Base-by-base conservation (phyloP, 1,140 invertebrate genomes). In the Euwallacea fornicatus region DNA sequence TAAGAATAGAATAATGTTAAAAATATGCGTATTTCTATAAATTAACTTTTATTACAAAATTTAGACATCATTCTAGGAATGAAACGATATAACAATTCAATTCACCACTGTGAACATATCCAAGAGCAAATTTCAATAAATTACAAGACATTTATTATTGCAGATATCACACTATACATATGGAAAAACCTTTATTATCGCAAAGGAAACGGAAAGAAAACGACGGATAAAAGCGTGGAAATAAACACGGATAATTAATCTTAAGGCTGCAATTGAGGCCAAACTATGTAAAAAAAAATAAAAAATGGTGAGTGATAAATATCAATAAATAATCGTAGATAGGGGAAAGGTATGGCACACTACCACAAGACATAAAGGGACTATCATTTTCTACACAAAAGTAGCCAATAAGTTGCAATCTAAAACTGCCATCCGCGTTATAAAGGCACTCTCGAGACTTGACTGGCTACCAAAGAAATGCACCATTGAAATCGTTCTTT, bases 21-120 rank as follows among this genome's bases (percentile, higher is more conserved):
- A 53, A 53, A 53, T 16, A 53, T 16, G 0, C n/a, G 16, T 55
- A 33, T 42, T 65, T 65, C 63, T 65, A 46, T 47, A 65, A 65
- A 65, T 65, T 60, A 69, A 69, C 21, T 69, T 69, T 69, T 69
- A 69, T 69, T 69, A 69, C 33, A 69, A 69, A 69, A 69, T 69
- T 69, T 69, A 69, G 68, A 69, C 54, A 69, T 69, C 68, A 63
- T 69, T 63, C 60, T 55, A 63, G 46, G 59, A 69, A 63, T 63
- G 68, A 60, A 42, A 59, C 8, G 44, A 58, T 59, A 59, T 60
- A 68, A 68, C 64, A 66, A 66, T 55, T 59, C 60, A 33, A 59
- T 66, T 69, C 46, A 42, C 55, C 41, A 67, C n/a, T 9, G 53
- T 67, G 43, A 62, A 62, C 33, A 50, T 42, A 33, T 69, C 61